These are phyloP conservation scores for Amblyjoppa proteus DNA, from an alignment of 2,888 invertebrate species.

Conservation along the genomic window DNA sequence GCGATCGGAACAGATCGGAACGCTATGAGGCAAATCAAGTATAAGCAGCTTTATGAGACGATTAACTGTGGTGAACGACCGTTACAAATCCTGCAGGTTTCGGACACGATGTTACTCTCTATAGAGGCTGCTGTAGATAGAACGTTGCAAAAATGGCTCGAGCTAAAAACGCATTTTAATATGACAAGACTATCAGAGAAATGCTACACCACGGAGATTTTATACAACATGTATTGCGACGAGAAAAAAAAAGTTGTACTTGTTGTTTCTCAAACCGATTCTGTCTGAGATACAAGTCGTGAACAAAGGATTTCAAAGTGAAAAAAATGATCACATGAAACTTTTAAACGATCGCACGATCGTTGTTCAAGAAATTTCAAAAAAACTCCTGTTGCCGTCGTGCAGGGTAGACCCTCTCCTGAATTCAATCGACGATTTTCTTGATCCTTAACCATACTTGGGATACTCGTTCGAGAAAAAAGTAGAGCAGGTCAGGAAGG, in stretches of 20 bases:
- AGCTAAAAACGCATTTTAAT: constrained; percentile 75
- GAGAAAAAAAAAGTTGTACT: constrained; percentile 74
- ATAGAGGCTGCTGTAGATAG: constrained; percentile 74
- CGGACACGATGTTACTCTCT: constrained; percentile 72
- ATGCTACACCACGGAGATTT: constrained; percentile 77
- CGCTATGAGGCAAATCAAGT: constrained; percentile 61
- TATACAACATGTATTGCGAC: constrained; percentile 75
- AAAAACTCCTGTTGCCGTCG: constrained; percentile 26
- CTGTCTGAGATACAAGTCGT: constrained; percentile 69
- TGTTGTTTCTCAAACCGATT: constrained; percentile 71
- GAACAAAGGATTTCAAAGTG: constrained; percentile 62
- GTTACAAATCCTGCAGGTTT: constrained; percentile 73
- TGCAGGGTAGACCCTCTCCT: constrained; percentile 41
- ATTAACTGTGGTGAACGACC: constrained; percentile 71
- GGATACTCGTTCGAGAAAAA: constrained; percentile 62
- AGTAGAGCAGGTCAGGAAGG: constrained; percentile 45
- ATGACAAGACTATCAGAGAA: constrained; percentile 71
- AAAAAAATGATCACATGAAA: constrained; percentile 52
- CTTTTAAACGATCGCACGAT: constrained; percentile 55
- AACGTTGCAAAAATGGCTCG: constrained; percentile 76
- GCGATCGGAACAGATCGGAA: constrained; percentile 79
- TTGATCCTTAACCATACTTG: constrained; percentile 65
- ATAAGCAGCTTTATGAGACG: constrained; percentile 66
- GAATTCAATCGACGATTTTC: constrained; percentile 54
- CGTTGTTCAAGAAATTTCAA: constrained; percentile 28